Conservation (phyloP, 2,888 invertebrate species). For the Apodemia zela region DNA sequence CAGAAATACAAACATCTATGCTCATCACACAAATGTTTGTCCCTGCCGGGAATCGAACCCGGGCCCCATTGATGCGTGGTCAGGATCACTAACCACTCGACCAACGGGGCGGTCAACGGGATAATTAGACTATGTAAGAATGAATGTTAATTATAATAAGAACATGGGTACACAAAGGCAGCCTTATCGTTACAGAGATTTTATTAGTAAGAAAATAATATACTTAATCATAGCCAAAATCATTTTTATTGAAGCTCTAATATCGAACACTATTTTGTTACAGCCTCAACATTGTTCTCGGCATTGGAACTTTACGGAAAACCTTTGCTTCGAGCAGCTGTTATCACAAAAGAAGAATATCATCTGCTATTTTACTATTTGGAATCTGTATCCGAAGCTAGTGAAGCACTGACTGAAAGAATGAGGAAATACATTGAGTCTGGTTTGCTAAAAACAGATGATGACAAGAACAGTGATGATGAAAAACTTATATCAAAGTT, state of each 20-base stretch:
- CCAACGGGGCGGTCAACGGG: too few relatives aligned
- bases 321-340: constrained; percentile 75
- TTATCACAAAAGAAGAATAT: constrained; percentile 75
- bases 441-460: constrained; percentile 59
- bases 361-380: constrained; percentile 76
- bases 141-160: too few relatives aligned
- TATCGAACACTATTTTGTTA: constrained; percentile 47
- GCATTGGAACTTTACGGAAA: constrained; percentile 83
- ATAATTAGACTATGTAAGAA: too few relatives aligned
- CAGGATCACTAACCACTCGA: too few relatives aligned
- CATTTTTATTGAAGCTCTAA: constrained; percentile 14
- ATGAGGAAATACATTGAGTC: constrained; percentile 75
- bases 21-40: too few relatives aligned
- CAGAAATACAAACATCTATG: too few relatives aligned
- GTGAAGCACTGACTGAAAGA: constrained; percentile 68
- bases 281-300: constrained; percentile 79
- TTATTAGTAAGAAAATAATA: too few relatives aligned
- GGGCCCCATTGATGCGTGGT: too few relatives aligned
- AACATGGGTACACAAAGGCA: too few relatives aligned
- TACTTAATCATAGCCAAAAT: too few relatives aligned
- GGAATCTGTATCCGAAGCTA: constrained; percentile 72
- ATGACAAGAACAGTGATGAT: constrained; percentile 42
- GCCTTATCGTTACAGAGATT: too few relatives aligned
- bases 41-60: too few relatives aligned
- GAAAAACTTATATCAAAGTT: constrained; percentile 21